A percentile compares a stretch with the other conserved stretches of the same genome.
These are phyloP conservation scores for Caenorhabditis sp. DNA, from an alignment of 2,888 invertebrate genomes.

Conservation along the genomic window DNA sequence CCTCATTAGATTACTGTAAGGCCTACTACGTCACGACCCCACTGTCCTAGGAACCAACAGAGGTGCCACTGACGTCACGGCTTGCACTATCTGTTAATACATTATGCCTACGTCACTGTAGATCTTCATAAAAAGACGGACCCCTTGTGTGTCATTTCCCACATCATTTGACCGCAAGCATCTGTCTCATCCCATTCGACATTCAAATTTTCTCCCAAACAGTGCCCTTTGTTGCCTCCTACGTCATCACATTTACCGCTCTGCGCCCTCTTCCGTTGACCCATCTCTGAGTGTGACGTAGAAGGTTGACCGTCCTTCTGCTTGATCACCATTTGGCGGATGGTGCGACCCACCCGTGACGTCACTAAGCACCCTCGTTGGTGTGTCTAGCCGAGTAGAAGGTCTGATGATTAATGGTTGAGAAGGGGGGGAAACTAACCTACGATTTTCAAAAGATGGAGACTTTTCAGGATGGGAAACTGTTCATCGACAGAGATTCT, in stretches of 20 bases:
- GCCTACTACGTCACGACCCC: too few relatives aligned
- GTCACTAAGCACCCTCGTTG: conserved; percentile 5
- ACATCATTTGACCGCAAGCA: conserved; percentile 2
- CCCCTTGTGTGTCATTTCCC: neutral
- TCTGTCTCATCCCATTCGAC: neutral
- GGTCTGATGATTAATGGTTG: neutral
- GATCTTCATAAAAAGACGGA: conserved; percentile 2
- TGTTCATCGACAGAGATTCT: conserved; percentile 75
- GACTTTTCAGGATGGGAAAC: conserved; percentile 68
- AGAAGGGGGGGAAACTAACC: neutral
- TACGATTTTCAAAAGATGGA: neutral
- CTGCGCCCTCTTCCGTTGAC: conserved; percentile 1
- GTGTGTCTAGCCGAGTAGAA: conserved; percentile 5
- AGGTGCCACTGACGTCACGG: conserved; percentile 1
- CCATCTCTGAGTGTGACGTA: conserved; percentile 25
- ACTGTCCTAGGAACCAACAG: too few relatives aligned
- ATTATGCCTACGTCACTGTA: conserved; percentile 15
- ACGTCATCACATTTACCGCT: conserved; percentile 14
- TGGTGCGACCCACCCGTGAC: conserved; percentile 1
- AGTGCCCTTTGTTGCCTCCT: neutral
- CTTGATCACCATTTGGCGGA: conserved; percentile 24
- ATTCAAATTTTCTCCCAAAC: conserved; percentile 7
- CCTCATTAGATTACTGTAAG: too few relatives aligned
- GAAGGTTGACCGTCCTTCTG: too few relatives aligned
- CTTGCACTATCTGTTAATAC: neutral